Evolutionary conservation across 2,888 invertebrate genomes (phyloP).

Genomic region (Trissoscelio sp.): DNA sequence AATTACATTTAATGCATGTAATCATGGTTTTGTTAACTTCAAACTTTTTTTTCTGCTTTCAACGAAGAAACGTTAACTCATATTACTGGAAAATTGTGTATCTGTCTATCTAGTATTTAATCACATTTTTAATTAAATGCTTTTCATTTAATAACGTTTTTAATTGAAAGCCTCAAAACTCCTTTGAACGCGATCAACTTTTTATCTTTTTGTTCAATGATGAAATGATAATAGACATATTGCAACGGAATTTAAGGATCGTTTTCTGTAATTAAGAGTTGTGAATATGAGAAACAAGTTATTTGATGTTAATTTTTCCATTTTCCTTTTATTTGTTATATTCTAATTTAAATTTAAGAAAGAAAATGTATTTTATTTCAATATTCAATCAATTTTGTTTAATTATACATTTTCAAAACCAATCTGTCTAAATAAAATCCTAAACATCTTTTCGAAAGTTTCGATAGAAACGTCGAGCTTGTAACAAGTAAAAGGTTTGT

Average conservation of each 20-base stretch:
- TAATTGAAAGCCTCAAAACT: constrained; percentile 24
- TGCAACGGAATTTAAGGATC: not conserved
- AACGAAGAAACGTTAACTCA: not conserved
- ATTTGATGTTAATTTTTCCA: too few relatives aligned
- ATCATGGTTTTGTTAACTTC: constrained; percentile 26
- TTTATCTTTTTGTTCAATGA: constrained; percentile 14
- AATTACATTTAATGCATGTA: constrained; percentile 12
- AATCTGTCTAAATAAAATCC: too few relatives aligned
- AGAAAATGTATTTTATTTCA: too few relatives aligned
- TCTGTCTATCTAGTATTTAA: constrained; percentile 7
- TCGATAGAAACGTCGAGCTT: not conserved
- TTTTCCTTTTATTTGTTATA: too few relatives aligned
- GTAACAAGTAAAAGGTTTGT: not conserved
- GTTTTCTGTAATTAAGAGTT: not conserved
- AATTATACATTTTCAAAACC: not conserved
- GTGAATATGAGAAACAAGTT: too few relatives aligned
- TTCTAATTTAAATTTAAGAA: too few relatives aligned
- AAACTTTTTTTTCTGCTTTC: not conserved
- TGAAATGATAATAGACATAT: constrained; percentile 6
- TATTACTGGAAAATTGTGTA: constrained; percentile 10
- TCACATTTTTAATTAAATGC: constrained; percentile 28
- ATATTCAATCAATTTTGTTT: too few relatives aligned
- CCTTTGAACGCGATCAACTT: not conserved
- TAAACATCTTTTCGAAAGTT: not conserved
- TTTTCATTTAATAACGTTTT: constrained; percentile 32